A percentile compares a stretch with the other conserved stretches of the same genome.
These are phyloP conservation scores for Elgonia sp. DNA, from an alignment of 2,888 invertebrate species.

Conservation along the genomic window DNA sequence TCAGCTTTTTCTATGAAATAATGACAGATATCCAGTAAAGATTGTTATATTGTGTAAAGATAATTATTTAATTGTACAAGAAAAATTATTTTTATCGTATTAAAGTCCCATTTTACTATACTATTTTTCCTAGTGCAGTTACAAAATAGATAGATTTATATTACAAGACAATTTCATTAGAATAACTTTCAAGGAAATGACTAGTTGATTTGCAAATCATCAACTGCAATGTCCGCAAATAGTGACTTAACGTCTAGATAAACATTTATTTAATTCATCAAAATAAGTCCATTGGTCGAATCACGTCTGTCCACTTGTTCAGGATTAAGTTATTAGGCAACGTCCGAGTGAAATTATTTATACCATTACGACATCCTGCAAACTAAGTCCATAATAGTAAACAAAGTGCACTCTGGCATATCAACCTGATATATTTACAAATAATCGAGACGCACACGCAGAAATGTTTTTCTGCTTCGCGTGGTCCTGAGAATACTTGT, in stretches of 20 bases:
- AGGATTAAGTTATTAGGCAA: constrained; percentile 18
- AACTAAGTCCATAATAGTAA: not conserved
- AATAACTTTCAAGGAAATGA: not conserved
- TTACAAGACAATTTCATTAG: too few relatives aligned
- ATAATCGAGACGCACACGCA: too few relatives aligned
- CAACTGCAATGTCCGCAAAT: constrained; percentile 16
- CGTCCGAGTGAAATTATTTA: not conserved
- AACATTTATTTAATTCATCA: constrained; percentile 37
- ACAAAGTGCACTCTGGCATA: not conserved
- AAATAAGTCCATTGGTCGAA: constrained; percentile 1
- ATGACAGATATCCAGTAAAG: too few relatives aligned
- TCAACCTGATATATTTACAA: not conserved
- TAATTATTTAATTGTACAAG: too few relatives aligned
- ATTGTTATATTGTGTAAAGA: too few relatives aligned
- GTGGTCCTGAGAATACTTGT: not conserved
- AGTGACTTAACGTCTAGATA: not conserved
- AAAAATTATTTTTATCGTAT: too few relatives aligned
- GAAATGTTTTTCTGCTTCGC: too few relatives aligned
- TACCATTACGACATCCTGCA: not conserved
- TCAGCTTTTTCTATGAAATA: too few relatives aligned
- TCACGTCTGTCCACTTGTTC: not conserved
- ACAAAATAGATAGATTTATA: too few relatives aligned
- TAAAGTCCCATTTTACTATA: too few relatives aligned
- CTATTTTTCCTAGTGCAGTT: too few relatives aligned
- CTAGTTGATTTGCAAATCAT: not conserved